Conservation (phyloP, 2,797 vertebrate species). For the Spinus pinus region DNA sequence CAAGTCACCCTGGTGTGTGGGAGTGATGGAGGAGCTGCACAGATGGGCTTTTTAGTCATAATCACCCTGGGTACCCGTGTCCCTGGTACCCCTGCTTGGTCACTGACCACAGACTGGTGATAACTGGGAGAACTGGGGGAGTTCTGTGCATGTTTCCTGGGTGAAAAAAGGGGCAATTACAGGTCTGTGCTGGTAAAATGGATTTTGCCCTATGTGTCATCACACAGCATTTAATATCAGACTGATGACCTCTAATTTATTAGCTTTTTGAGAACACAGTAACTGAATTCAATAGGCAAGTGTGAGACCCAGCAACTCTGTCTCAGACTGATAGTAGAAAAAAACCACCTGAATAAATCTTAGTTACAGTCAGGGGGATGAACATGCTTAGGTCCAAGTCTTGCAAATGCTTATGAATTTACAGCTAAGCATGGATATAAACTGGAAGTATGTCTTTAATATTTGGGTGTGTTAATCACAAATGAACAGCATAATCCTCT, state of each 20-base stretch:
- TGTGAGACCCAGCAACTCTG: not conserved
- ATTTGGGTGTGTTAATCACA: not conserved
- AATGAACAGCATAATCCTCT: not conserved
- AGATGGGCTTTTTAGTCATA: constrained; percentile 7
- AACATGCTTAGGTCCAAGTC: not conserved
- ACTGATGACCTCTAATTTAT: not conserved
- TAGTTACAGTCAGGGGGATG: not conserved
- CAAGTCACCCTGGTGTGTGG: constrained; percentile 24
- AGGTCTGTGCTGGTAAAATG: not conserved
- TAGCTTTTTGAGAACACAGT: not conserved
- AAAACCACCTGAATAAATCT: not conserved
- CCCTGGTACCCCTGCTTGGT: not conserved
- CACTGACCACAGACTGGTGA: not conserved
- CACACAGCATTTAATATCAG: not conserved
- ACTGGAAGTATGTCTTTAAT: not conserved
- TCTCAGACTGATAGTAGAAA: not conserved
- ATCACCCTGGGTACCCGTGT: not conserved
- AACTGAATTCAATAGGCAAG: not conserved
- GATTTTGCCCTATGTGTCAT: not conserved
- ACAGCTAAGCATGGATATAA: not conserved
- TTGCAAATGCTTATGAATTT: not conserved
- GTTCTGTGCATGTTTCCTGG: not conserved
- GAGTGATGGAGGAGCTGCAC: constrained; percentile 43
- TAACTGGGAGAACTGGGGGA: not conserved
- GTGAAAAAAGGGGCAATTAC: rapidly evolving